Evolutionary conservation across 2,113 vertebrate genomes (phyloP), one percentile per base, ranked within the genome.

Genomic region (Syngnathus scovelli): DNA sequence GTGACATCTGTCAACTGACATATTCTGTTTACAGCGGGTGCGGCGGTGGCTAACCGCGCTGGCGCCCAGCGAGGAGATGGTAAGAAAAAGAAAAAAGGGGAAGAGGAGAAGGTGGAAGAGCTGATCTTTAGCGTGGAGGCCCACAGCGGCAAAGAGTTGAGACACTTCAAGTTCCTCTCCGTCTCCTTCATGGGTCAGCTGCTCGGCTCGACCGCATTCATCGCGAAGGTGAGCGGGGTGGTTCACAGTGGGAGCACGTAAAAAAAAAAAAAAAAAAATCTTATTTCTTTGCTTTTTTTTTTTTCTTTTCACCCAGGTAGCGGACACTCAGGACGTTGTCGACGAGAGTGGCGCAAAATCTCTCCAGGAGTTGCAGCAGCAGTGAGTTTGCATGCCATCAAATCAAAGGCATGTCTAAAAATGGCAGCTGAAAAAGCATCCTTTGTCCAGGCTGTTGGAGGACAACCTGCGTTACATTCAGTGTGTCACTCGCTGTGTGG

Each of bases 111-210:
- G 33, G 58, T 85, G 21, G 84, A 88, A 73, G 89, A 91, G 0
- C 87, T 92, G 65, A 85, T 98, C 66, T 98, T 99, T 62, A 91
- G 75, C 0, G 66, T 94, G 48, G 94, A 95, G 1, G 68, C 87
- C 46, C 93, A 98, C 81, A 93, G 94, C 0, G 88, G 89, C 87
- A 98, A 98, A 77, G 94, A 98, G 48, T 91, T 99, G 21, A 86
- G 95, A 12, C 96, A 99, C 76, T 96, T 97, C 71, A 98, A 94
- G 62, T 99, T 93, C 86, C 78, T 98, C 59, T 92, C 91, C 0
- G 90, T 97, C 63, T 97, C 94, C 61, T 98, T 99, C 87, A 92
- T 94, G 90, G 90, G 93, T 56, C 94, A 95, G 58, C 93, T 98
- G 68, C 80, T 99, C 18, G 90, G 91, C 8, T 94, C 94, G 1